Evolutionary conservation across 2,113 vertebrate species (phyloP), one percentile per base, ranked within the genome.

Genomic region (Triplophysa siluroides): DNA sequence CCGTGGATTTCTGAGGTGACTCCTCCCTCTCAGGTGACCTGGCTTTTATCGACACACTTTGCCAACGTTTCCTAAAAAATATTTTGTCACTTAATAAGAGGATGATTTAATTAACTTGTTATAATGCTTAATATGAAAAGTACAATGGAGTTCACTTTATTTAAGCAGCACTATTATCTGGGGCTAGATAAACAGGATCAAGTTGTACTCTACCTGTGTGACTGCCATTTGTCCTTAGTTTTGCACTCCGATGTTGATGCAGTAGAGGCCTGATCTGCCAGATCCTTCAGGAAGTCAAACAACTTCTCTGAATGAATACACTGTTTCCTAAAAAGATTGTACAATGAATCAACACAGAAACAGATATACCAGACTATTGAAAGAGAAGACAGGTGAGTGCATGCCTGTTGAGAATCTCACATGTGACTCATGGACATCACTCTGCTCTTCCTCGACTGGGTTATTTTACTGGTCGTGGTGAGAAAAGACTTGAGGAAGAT

Each of bases 401-500:
- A 24, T 19, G 33, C 11, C 18, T 13, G 84, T 43, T 43, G 21
- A 9, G 56, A 47, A 65, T 2, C 92, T 92, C 23, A 93, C 92
- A 93, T 90, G 74, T 93, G 93, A 78, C 86, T 86, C 21, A 92
- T 79, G 12, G 91, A 92, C 67, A 93, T 47, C 11, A 88, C 85
- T 41, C 70, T 68, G 86, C 90, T 90, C 80, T 81, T 82, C 78
- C 91, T 91, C 0, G 92, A 90, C 86, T 91, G 86, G 43, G 91
- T 92, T 54, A 93, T 85, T 77, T 87, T 76, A 7, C 86, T 87
- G 79, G 90, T 88, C 86, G 90, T 88, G 12, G 81, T 90, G 80
- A 93, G 85, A 65, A 93, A 85, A 67, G 87, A 90, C 74, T 83
- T 91, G 23, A 93, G 82, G 86, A 93, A 93, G 81, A 93, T 90